Base-by-base conservation (phyloP, 1,140 invertebrate species). In the Steinernema khuongi region DNA sequence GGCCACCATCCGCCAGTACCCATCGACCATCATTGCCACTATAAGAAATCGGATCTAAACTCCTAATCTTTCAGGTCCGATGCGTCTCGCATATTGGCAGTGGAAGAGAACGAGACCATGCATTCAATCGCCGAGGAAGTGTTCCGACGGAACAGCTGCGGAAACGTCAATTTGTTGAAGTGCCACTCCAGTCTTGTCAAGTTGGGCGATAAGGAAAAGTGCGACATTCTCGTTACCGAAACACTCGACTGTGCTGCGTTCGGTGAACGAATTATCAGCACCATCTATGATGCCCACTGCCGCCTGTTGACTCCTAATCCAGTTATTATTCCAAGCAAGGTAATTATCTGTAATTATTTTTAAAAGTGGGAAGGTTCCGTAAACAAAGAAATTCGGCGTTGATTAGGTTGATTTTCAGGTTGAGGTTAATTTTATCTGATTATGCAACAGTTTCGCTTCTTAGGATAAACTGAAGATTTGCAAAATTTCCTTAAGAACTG, bases 151-250 rank as follows among this genome's bases (percentile, higher is more conserved):
- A 60, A 60, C 26, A 4, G 50, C 22, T 60, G 50, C 22, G 50
- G 26, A 22, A 60, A 60, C 26, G 50, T 60, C 4, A 60, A 14
- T 7, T 26, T 60, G 11, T n/a, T 14, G 50, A 60, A 60, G 50
- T 14, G 11, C 4, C 50, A 60, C 19, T 60, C 50, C 14, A 17
- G 11, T 22, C 7, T 17, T 4, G 19, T 60, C 11, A 60, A 60
- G 11, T 22, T 60, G 50, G 11, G 4, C 7, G 50, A 60, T 22
- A 22, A 4, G 4, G 50, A 60, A 26, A 60, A 60, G 50, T 60
- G 50, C 26, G 50, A 60, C 19, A 60, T 60, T 60, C 50, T 60
- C 7, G 50, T 60, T 26, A 60, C 50, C 2, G 50, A 60, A 60
- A 60, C 50, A 22, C 26, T 60, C 14, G 50, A 60, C 26, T 60